Conservation (phyloP, 2,797 vertebrate genomes). For the Helostoma temminkii region DNA sequence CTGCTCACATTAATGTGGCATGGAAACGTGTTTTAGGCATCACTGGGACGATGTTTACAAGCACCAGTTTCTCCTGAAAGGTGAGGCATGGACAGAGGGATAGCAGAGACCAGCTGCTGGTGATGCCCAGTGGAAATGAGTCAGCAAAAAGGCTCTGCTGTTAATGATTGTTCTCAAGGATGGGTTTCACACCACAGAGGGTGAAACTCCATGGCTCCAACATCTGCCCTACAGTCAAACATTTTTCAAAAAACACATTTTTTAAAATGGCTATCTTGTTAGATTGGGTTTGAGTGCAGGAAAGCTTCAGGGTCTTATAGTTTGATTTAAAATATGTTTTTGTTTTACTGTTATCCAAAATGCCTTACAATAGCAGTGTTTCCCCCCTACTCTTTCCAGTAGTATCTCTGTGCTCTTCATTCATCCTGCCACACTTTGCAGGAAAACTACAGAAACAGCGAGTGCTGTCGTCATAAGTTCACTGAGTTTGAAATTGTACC, state of each 20-base stretch:
- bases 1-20: conserved; percentile 69
- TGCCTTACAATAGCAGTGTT: conserved; percentile 20
- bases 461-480: conserved; percentile 77
- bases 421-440: conserved; percentile 58
- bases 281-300: conserved; percentile 4
- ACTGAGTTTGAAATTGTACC: conserved; percentile 74
- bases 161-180: conserved; percentile 60
- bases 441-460: conserved; percentile 55
- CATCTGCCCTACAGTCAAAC: conserved; percentile 22
- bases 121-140: conserved; percentile 76
- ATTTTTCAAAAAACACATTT: no score
- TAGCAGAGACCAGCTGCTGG: conserved; percentile 79
- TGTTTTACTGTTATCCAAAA: conserved; percentile 5
- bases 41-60: conserved; percentile 70
- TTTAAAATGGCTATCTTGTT: no score
- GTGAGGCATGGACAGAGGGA: conserved; percentile 71
- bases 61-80: conserved; percentile 73
- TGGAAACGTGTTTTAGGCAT: conserved; percentile 75
- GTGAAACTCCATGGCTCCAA: conserved; percentile 43
- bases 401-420: conserved; percentile 30
- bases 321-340: conserved; percentile 1
- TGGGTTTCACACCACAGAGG: conserved; percentile 44
- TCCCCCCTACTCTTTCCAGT: conserved; percentile 16
- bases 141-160: conserved; percentile 75
- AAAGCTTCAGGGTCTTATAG: conserved; percentile 11